These are phyloP conservation scores for Ectemnius cavifrons DNA, from an alignment of 2,888 invertebrate species.

Conservation along the genomic window DNA sequence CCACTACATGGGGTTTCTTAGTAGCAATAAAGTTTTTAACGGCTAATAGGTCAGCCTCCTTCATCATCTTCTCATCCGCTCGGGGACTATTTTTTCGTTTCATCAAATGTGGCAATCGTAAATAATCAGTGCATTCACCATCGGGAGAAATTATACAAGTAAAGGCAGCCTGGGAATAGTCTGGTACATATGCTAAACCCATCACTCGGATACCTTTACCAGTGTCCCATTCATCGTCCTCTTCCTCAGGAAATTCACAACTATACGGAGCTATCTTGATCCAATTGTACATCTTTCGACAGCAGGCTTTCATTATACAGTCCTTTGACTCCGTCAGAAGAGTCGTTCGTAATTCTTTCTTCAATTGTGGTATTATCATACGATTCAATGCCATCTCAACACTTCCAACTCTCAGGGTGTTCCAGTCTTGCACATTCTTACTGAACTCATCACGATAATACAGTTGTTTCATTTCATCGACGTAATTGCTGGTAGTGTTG, in stretches of 20 bases:
- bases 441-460: constrained; percentile 96
- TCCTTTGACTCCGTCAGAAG: constrained; percentile 93
- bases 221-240: constrained; percentile 95
- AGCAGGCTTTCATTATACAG: constrained; percentile 89
- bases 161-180: constrained; percentile 91
- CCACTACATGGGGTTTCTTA: constrained; percentile 96
- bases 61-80: constrained; percentile 83
- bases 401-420: constrained; percentile 91
- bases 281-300: constrained; percentile 93
- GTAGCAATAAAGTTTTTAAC: constrained; percentile 90
- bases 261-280: constrained; percentile 92
- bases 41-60: constrained; percentile 84
- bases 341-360: constrained; percentile 89
- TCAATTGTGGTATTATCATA: constrained; percentile 93
- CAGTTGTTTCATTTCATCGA: constrained; percentile 93
- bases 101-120: constrained; percentile 91
- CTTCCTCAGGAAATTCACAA: constrained; percentile 87
- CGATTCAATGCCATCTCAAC: constrained; percentile 92
- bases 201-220: constrained; percentile 91
- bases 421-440: constrained; percentile 97
- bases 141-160: constrained; percentile 92
- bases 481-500: constrained; percentile 86
- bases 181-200: constrained; percentile 92
- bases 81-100: constrained; percentile 88
- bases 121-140: constrained; percentile 94